phyloP scores from a whole-genome alignment of 2,797 vertebrate genomes.

The Darevskia mixta region DNA sequence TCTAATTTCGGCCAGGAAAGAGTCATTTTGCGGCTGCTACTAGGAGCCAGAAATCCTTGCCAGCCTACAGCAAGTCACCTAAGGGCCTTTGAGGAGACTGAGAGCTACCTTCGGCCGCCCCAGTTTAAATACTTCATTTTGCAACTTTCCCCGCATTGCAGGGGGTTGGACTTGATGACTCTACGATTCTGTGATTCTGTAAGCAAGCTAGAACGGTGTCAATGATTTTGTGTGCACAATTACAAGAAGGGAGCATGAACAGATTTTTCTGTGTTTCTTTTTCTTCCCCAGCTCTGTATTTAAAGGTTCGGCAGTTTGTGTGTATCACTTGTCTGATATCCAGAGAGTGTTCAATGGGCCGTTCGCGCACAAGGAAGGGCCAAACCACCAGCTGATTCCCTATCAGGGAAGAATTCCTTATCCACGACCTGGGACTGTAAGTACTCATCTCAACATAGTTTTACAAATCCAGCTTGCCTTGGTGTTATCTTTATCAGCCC shows the following conservation, averaged over 20 bases:
- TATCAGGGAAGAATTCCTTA: conserved; percentile 97
- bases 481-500: conserved; percentile 46
- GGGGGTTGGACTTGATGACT: no score
- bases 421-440: conserved; percentile 95
- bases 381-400: conserved; percentile 95
- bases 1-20: no score
- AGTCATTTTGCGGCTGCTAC: no score
- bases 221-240: background rate
- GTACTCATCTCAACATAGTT: conserved; percentile 69
- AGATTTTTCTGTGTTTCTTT: background rate
- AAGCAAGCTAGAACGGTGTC: background rate
- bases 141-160: no score
- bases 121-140: no score
- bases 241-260: background rate
- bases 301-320: conserved; percentile 95
- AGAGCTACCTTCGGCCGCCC: no score
- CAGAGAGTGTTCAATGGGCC: conserved; percentile 98
- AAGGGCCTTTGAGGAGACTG: no score
- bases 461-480: conserved; percentile 37
- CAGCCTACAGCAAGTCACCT: no score
- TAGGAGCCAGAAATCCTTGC: no score
- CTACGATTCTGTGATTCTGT: no score
- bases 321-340: conserved; percentile 96
- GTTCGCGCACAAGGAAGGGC: conserved; percentile 96
- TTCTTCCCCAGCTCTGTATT: conserved; percentile 91